Evolutionary conservation across 2,797 vertebrate genomes (phyloP).

Genomic region (Microchirus variegatus): DNA sequence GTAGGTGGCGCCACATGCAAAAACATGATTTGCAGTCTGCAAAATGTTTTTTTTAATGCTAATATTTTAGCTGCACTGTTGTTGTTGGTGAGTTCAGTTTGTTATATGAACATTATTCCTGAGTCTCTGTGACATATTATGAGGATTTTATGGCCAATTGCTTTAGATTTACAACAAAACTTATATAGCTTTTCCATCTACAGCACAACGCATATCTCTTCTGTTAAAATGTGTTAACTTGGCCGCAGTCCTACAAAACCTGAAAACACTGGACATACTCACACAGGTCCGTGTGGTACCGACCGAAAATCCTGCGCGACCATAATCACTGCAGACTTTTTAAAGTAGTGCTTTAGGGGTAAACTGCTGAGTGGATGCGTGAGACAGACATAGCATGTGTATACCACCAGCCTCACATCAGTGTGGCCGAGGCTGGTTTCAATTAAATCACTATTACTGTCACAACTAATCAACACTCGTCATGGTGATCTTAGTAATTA

Average conservation of each 20-base stretch:
- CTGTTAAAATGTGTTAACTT: conserved; percentile 21
- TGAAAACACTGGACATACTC: conserved; percentile 42
- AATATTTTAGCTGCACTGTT: too few relatives aligned
- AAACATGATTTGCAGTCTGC: too few relatives aligned
- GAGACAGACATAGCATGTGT: conserved; percentile 63
- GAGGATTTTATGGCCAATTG: too few relatives aligned
- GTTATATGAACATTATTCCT: too few relatives aligned
- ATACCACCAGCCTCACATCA: conserved; percentile 59
- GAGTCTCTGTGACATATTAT: too few relatives aligned
- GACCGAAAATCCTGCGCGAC: conserved; percentile 39
- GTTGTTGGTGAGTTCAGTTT: too few relatives aligned
- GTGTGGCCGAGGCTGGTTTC: conserved; percentile 73
- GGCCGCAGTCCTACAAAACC: conserved; percentile 24
- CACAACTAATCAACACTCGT: conserved; percentile 76
- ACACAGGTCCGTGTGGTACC: conserved; percentile 39
- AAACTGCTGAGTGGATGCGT: conserved; percentile 59
- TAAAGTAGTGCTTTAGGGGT: conserved; percentile 63
- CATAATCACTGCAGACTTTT: conserved; percentile 67
- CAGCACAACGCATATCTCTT: conserved; percentile 8
- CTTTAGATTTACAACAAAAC: too few relatives aligned
- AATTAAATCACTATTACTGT: conserved; percentile 83
- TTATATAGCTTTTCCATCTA: conserved; percentile 11
- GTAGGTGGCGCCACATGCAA: too few relatives aligned
- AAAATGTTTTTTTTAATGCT: too few relatives aligned
- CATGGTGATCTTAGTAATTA: conserved; percentile 70